Base-by-base conservation (phyloP, 2,888 invertebrate genomes). In the Magallana nippona region DNA sequence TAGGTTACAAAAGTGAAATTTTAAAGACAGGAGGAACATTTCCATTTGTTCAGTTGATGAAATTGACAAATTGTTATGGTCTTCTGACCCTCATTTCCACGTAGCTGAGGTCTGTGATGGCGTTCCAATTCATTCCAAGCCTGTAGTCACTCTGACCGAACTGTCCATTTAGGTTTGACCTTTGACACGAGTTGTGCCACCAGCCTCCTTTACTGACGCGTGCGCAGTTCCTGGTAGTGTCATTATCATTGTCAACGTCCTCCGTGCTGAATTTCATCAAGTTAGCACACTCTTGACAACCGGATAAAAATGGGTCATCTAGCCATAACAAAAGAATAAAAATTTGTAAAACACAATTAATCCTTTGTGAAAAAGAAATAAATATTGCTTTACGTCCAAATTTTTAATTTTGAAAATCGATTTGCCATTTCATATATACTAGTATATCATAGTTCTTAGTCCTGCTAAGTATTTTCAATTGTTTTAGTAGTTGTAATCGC, bases 101-200 rank as follows among this genome's bases (percentile, higher is more conserved):
- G 19, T 60, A 60, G 11, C 60, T n/a, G 19, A 60, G 19, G 17
- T 60, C 10, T 19, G 60, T 60, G 60, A 17, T 3, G n/a, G n/a
- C 0, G 19, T 60, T 19, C 60, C 60, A 60, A 17, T 60, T 60
- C 0, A 60, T 19, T n/a, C 60, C 60, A 19, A 60, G 60, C 60
- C n/a, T n/a, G 19, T 60, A 60, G 60, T 60, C n/a, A 60, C 1
- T 3, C 19, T 19, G n/a, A 19, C 60, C 60, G 19, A 60, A 60
- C 10, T 19, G 10, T 60, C 60, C 60, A 60, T 60, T 60, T 10
- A 60, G 3, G 5, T 60, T 60, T 19, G 60, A 60, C 60, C 5
- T 60, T 60, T 60, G 60, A 60, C 60, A 60, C n/a, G 17, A 60
- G 60, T 60, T 60, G 19, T 60, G 60, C 60, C 60, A 60, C 60